Evolutionary conservation across 2,113 vertebrate species (phyloP).

Genomic region (Saccopteryx bilineata): DNA sequence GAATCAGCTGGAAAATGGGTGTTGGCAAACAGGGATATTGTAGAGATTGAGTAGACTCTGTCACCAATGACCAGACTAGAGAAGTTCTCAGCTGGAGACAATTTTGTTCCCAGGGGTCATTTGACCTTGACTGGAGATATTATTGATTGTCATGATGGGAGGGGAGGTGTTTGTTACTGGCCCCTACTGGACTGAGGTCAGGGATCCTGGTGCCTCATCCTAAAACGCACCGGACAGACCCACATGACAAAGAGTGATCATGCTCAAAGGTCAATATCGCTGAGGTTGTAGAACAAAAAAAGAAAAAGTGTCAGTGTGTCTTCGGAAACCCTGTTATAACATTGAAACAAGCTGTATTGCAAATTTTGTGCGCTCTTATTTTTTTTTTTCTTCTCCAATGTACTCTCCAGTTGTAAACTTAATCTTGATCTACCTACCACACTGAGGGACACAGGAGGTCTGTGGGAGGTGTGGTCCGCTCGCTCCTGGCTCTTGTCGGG

Average conservation of each 20-base stretch:
- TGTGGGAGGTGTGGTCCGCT: background rate
- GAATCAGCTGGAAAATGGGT: background rate
- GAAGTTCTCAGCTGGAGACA: background rate
- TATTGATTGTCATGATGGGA: background rate
- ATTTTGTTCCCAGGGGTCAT: background rate
- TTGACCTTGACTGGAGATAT: background rate
- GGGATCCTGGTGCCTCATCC: background rate
- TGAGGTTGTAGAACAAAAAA: background rate
- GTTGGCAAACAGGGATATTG: background rate
- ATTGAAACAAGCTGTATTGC: background rate
- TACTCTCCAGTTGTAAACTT: background rate
- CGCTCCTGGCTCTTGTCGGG: background rate
- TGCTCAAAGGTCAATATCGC: rapidly evolving
- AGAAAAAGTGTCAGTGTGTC: rapidly evolving
- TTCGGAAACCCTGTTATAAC: background rate
- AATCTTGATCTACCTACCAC: background rate
- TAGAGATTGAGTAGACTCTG: background rate
- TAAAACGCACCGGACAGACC: background rate
- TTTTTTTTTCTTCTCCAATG: background rate
- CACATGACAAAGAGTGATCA: rapidly evolving
- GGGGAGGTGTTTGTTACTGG: background rate
- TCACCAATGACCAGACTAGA: background rate
- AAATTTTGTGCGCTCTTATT: background rate
- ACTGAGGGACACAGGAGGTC: background rate
- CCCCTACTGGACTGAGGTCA: background rate